These are phyloP conservation scores for Epizoanthus scotinus DNA, from an alignment of 92 coral and sea anemone genomes.

Conservation along the genomic window DNA sequence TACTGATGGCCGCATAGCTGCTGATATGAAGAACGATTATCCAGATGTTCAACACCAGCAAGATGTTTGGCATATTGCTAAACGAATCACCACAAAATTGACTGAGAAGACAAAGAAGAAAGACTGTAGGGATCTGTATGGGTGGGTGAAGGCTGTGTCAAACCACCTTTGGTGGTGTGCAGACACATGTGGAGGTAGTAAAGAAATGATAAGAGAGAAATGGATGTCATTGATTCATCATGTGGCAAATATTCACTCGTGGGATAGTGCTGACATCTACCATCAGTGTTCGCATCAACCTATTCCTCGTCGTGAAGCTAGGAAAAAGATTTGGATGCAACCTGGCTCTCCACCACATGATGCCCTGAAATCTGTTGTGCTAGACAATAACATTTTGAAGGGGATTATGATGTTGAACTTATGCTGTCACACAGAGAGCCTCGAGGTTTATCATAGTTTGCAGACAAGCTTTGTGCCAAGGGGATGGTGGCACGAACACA, in stretches of 20 bases:
- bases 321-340: conserved; percentile 37
- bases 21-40: not conserved
- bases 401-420: conserved; percentile 51
- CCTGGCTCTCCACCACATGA: conserved; percentile 42
- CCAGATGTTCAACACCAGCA: not conserved
- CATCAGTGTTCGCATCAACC: conserved; percentile 25
- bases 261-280: conserved; percentile 28
- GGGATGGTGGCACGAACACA: conserved; percentile 63
- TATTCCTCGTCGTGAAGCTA: not conserved
- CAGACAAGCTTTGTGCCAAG: conserved; percentile 50
- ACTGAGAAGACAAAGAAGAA: not conserved
- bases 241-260: conserved; percentile 16
- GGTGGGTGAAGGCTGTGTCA: not conserved
- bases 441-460: conserved; percentile 57
- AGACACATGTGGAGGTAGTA: conserved; percentile 4
- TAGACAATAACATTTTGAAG: conserved; percentile 40
- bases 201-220: conserved; percentile 8
- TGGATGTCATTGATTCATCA: conserved; percentile 18
- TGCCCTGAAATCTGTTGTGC: conserved; percentile 45
- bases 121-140: conserved; percentile 6
- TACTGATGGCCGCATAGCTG: conserved; percentile 24
- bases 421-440: conserved; percentile 54
- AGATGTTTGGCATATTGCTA: conserved; percentile 18
- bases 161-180: conserved; percentile 13
- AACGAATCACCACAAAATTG: not conserved